phyloP scores from a whole-genome alignment of 2,888 invertebrate species.

The Calliphora vomitoria region DNA sequence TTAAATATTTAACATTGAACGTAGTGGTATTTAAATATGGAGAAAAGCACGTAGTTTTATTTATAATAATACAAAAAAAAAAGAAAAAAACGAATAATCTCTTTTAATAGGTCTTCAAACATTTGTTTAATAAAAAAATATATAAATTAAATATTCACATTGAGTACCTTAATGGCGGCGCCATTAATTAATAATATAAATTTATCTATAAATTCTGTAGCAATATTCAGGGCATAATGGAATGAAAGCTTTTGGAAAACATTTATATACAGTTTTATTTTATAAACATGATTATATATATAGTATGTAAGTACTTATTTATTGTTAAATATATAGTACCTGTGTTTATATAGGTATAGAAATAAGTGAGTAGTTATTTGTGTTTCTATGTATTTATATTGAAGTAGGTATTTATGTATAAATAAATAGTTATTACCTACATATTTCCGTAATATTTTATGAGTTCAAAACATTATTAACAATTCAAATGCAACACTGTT shows the following conservation, averaged over 20 bases:
- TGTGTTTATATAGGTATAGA: neutral
- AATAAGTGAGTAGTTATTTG: neutral
- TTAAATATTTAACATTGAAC: constrained; percentile 7
- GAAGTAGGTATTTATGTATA: neutral
- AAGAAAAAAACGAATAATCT: neutral
- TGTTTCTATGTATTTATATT: neutral
- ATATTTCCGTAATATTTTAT: constrained; percentile 4
- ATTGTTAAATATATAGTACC: too few relatives aligned
- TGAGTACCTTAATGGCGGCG: constrained; percentile 42
- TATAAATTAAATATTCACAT: constrained; percentile 58
- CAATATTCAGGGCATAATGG: constrained; percentile 1
- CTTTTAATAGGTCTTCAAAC: constrained; percentile 1
- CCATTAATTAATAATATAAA: constrained; percentile 46
- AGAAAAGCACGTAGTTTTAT: constrained; percentile 30
- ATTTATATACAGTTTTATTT: neutral
- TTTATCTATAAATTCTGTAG: constrained; percentile 9
- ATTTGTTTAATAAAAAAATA: constrained; percentile 32
- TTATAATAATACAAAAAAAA: constrained; percentile 19
- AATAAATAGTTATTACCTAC: constrained; percentile 16
- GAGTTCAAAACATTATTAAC: constrained; percentile 23
- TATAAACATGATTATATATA: neutral
- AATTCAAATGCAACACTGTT: constrained; percentile 21
- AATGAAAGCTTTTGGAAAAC: neutral
- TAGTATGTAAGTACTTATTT: neutral
- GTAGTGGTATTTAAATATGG: constrained; percentile 15